Conservation (phyloP, 2,113 vertebrate species). For the Pygoscelis adeliae region DNA sequence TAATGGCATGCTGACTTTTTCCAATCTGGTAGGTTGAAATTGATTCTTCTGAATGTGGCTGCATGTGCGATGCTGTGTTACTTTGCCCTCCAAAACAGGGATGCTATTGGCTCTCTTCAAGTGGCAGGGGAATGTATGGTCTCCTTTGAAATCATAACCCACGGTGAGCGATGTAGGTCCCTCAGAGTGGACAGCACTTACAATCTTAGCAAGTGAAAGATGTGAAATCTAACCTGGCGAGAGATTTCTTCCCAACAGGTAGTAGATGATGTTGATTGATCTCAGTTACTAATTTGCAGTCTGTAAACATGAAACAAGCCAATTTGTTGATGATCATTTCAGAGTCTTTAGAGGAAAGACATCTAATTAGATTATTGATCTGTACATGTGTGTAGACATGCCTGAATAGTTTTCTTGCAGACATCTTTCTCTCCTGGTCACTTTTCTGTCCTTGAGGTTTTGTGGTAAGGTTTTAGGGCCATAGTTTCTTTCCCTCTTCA, state of each 20-base stretch:
- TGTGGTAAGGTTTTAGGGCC: neutral
- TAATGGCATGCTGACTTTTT: constrained; percentile 91
- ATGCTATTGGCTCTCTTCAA: neutral
- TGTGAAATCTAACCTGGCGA: neutral
- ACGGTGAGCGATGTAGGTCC: neutral
- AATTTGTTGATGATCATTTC: neutral
- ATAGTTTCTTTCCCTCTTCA: neutral
- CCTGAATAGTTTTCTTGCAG: neutral
- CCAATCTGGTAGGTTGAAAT: constrained; percentile 85
- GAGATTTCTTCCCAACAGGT: neutral
- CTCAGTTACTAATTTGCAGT: neutral
- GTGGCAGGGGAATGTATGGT: neutral
- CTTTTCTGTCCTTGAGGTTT: neutral
- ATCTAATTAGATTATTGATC: constrained; percentile 7
- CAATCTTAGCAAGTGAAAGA: neutral
- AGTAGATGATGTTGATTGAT: neutral
- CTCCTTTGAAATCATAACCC: neutral
- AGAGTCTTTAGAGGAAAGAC: neutral
- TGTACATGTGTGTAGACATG: neutral
- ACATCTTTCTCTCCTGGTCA: neutral
- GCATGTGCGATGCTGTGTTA: accelerated
- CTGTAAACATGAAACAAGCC: neutral
- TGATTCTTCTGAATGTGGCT: neutral
- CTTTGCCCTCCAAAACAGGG: neutral
- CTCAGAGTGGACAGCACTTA: neutral